phyloP scores from a whole-genome alignment of 1,140 invertebrate species.

The Metopolophium dirhodum region DNA sequence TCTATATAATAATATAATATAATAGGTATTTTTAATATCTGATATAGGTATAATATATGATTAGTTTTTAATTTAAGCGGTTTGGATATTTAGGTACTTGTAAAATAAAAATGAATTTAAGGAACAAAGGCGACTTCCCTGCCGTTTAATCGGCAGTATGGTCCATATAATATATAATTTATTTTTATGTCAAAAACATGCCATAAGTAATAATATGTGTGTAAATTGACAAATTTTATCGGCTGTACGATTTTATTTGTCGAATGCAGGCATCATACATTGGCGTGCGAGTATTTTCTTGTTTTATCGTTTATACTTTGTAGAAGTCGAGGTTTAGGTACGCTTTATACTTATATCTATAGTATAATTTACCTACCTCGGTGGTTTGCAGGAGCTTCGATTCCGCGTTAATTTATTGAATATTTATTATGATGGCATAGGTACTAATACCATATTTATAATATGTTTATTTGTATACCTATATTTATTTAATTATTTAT shows the following conservation, averaged over 20 bases:
- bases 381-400: not conserved
- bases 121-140: not conserved
- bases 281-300: not conserved
- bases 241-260: slow-evolving; percentile 29
- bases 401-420: not conserved
- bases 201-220: not conserved
- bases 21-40: not conserved
- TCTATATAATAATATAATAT: not conserved
- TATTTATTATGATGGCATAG: not conserved
- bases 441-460: not conserved
- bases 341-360: not conserved
- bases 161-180: slow-evolving; percentile 2
- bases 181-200: slow-evolving; percentile 19
- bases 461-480: not conserved
- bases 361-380: not conserved
- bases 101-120: slow-evolving; percentile 12
- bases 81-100: slow-evolving; percentile 34
- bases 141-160: not conserved
- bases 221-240: not conserved
- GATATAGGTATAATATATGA: slow-evolving; percentile 9
- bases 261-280: not conserved
- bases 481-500: not conserved
- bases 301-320: not conserved
- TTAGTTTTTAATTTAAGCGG: slow-evolving; percentile 33
- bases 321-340: not conserved